phyloP scores from a whole-genome alignment of 2,888 invertebrate species.

The Drosophila ustulata region DNA sequence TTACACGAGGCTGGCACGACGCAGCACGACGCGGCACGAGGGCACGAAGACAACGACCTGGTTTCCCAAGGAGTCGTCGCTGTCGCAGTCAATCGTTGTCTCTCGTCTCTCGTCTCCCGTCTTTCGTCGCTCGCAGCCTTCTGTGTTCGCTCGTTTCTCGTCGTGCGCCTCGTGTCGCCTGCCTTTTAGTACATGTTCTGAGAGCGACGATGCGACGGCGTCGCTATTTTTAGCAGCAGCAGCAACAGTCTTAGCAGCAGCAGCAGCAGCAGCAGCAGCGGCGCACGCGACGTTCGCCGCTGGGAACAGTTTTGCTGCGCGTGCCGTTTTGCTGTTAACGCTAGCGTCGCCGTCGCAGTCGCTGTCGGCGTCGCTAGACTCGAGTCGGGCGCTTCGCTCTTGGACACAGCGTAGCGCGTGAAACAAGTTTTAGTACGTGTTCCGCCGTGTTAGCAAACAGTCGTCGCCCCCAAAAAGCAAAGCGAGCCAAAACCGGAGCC shows the following conservation, averaged over 20 bases:
- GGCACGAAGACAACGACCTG: constrained; percentile 73
- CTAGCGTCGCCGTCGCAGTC: constrained; percentile 33
- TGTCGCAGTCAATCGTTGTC: not conserved
- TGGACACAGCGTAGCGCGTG: constrained; percentile 56
- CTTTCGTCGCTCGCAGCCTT: no score
- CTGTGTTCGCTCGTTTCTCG: constrained; percentile 13
- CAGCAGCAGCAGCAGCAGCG: constrained; percentile 12
- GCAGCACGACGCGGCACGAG: constrained; percentile 41
- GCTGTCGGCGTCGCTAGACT: constrained; percentile 23
- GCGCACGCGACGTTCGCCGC: constrained; percentile 40
- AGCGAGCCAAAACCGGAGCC: constrained; percentile 14
- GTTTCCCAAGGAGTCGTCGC: constrained; percentile 49
- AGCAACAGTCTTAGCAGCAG: constrained; percentile 18
- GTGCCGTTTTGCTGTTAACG: constrained; percentile 48
- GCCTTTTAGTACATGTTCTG: constrained; percentile 54
- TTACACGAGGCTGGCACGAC: constrained; percentile 17
- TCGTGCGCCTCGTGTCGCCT: constrained; percentile 32
- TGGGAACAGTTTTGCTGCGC: constrained; percentile 61
- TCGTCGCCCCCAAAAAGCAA: constrained; percentile 58
- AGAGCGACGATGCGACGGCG: constrained; percentile 50
- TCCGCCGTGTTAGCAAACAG: constrained; percentile 85
- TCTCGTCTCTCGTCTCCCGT: not conserved
- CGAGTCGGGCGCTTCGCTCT: constrained; percentile 35
- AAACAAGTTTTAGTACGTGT: constrained; percentile 85
- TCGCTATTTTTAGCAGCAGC: constrained; percentile 29